Base-by-base conservation (phyloP, 2,113 vertebrate genomes). In the Ammodytes dubius region DNA sequence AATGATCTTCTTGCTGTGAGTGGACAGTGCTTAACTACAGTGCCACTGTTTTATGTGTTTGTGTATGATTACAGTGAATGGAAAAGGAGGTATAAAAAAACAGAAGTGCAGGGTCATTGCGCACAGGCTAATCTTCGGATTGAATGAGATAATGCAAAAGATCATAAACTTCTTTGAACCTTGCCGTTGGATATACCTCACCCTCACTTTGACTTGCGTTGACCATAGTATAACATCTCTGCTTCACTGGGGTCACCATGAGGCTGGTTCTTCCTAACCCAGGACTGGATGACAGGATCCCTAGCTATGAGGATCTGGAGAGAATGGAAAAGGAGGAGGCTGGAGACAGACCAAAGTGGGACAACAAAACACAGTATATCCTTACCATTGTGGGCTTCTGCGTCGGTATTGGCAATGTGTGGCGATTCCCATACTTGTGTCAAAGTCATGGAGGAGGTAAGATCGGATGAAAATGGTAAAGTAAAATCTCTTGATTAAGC, bases 381-480 rank as follows among this genome's bases (percentile, higher is more conserved):
- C 93, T 99, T 63, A 98, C 97, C 0, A 98, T 97, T 1, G 84
- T 99, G 80, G 97, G 97, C 50, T 99, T 97, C 89, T 98, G 96
- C 46, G 95, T 99, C 74, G 97, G 97, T 14, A 95, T 99, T 35
- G 97, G 97, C 80, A 98, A 98, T 0, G 97, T 98, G 43, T 98
- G 97, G 97, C 80, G 97, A 37, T 99, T 99, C 84, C 97, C 97
- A 0, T 99, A 97, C 90, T 94, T 99, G 77, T 98, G 97, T 84
- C 97, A 99, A 93, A 97, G 92, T 87, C 97, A 99, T 0, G 97
- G 97, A 88, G 97, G 97, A 96, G 97, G 97, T 98, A 95, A 73
- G 92, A 9, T 12, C 7, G 69, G 11, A 72, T 39, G 3, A 50
- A 77, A 60, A 58, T 15, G 3, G 11, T 43, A 12, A 65, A 45